Evolutionary conservation across 2,113 vertebrate genomes (phyloP).

Genomic region (Crotalus viridis): DNA sequence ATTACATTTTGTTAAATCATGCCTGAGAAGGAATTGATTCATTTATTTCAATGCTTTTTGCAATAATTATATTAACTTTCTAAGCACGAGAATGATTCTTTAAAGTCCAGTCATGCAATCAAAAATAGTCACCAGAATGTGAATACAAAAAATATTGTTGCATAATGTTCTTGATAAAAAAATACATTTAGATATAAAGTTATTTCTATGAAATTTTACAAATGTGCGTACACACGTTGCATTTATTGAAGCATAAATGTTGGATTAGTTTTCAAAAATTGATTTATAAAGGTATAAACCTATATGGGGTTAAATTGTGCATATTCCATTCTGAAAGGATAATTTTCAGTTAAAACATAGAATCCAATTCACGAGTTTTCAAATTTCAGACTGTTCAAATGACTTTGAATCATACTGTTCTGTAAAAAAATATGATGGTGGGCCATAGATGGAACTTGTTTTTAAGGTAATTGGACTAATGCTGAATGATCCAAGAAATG

Average conservation of each 20-base stretch:
- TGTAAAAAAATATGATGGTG: too few relatives aligned
- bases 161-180: constrained; percentile 17
- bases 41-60: background rate
- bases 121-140: constrained; percentile 26
- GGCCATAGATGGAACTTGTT: too few relatives aligned
- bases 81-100: background rate
- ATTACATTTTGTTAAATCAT: background rate
- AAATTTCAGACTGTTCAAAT: background rate
- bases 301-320: constrained; percentile 13
- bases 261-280: too few relatives aligned
- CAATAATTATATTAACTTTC: background rate
- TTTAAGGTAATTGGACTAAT: background rate
- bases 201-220: constrained; percentile 28
- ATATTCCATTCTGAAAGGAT: background rate
- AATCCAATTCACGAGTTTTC: background rate
- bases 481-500: background rate
- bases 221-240: background rate
- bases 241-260: constrained; percentile 32
- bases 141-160: constrained; percentile 15
- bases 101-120: background rate
- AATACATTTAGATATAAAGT: constrained; percentile 37
- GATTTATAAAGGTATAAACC: background rate
- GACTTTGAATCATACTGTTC: background rate
- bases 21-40: background rate
- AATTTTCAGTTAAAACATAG: background rate